phyloP scores from a whole-genome alignment of 2,113 vertebrate species.

The Rattus norvegicus region GRCr8 NC_086020.1:173649501-173650000 shows the following conservation, averaged over 20 bases:
- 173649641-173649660: rapidly evolving
- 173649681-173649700: rapidly evolving
- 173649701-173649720: background rate
- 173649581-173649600: slow-evolving; percentile 97
- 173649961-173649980: background rate
- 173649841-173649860: background rate
- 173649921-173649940: background rate
- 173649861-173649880: background rate
- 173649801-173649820: background rate
- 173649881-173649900: background rate
- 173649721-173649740: background rate
- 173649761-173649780: background rate
- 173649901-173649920: background rate
- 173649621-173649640: rapidly evolving
- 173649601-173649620: slow-evolving; percentile 87
- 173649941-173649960: background rate
- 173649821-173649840: background rate
- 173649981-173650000: background rate
- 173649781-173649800: background rate
- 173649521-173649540: no score
- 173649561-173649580: slow-evolving; percentile 97
- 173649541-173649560: background rate
- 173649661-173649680: background rate
- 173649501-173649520: no score
- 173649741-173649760: background rate